These are phyloP conservation scores for Ormyrus labotus DNA, from an alignment of 2,888 invertebrate species.

Conservation along the genomic window DNA sequence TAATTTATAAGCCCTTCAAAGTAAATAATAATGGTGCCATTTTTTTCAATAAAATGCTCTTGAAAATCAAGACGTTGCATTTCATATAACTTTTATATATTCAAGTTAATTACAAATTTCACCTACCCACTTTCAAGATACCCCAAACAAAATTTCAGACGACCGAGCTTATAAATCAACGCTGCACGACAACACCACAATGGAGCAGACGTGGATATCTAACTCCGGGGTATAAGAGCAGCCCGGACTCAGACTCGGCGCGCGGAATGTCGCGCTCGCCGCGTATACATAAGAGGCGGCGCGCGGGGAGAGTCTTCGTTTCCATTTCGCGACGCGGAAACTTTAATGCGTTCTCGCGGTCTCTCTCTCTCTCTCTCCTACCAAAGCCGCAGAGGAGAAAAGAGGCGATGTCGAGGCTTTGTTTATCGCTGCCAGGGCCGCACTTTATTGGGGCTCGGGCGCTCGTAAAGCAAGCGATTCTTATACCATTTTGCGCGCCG, in stretches of 20 bases:
- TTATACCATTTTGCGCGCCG: constrained; percentile 3
- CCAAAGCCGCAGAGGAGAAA: constrained; percentile 9
- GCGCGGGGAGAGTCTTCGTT: constrained; percentile 21
- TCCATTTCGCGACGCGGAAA: constrained; percentile 49
- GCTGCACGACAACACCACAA: constrained; percentile 1
- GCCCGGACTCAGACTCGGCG: no score
- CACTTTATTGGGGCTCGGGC: constrained; percentile 45
- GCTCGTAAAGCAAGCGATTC: constrained; percentile 42
- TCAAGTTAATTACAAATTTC: no score
- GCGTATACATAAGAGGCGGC: not conserved
- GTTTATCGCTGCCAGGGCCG: constrained; percentile 50
- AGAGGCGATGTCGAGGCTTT: constrained; percentile 47
- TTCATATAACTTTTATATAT: no score
- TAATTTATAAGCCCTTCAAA: no score
- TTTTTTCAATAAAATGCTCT: no score
- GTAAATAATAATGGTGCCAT: no score
- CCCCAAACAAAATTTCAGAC: not conserved
- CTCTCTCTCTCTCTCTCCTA: not conserved
- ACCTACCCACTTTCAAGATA: no score
- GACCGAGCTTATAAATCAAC: constrained; percentile 15
- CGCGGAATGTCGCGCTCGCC: constrained; percentile 34
- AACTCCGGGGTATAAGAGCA: not conserved
- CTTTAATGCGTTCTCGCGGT: constrained; percentile 56
- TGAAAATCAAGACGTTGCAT: no score
- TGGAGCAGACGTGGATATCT: not conserved